A percentile compares a stretch with the other conserved stretches of the same genome.
Evolutionary conservation across 2,797 vertebrate species (phyloP).

Genomic region (Typhlichthys subterraneus): DNA sequence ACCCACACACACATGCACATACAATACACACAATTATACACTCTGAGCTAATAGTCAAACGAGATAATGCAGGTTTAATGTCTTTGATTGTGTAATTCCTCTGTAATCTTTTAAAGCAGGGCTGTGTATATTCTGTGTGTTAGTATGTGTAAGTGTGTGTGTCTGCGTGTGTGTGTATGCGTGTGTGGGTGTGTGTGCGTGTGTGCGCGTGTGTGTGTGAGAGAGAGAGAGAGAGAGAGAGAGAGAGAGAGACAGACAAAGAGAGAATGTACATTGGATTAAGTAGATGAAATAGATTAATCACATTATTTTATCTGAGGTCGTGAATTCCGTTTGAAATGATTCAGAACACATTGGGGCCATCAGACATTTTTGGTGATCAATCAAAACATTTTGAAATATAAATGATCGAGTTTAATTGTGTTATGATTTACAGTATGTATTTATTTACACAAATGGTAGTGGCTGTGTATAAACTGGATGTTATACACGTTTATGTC

Average conservation of each 20-base stretch:
- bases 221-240: slow-evolving; percentile 1
- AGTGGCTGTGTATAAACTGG: too few relatives aligned
- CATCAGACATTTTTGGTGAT: too few relatives aligned
- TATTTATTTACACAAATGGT: too few relatives aligned
- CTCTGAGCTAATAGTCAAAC: slow-evolving; percentile 11
- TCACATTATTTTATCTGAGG: slow-evolving; percentile 28
- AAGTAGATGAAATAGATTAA: slow-evolving; percentile 59
- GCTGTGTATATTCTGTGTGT: slow-evolving; percentile 68
- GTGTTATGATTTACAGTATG: too few relatives aligned
- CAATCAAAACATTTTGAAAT: too few relatives aligned
- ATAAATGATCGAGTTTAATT: too few relatives aligned
- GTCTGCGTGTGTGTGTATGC: too few relatives aligned
- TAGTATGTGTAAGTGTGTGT: background rate
- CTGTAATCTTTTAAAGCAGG: slow-evolving; percentile 81
- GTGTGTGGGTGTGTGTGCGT: too few relatives aligned
- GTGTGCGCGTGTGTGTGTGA: background rate
- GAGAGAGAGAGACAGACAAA: slow-evolving; percentile 7
- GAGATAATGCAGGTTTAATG: slow-evolving; percentile 62
- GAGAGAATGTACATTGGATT: slow-evolving; percentile 36
- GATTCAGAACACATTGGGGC: too few relatives aligned
- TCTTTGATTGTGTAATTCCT: slow-evolving; percentile 84
- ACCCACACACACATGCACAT: slow-evolving; percentile 3
- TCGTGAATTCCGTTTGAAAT: slow-evolving; percentile 34
- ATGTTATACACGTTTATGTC: too few relatives aligned
- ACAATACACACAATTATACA: slow-evolving; percentile 10